Conservation (phyloP, 2,888 invertebrate genomes). For the Monochamus alternatus region DNA sequence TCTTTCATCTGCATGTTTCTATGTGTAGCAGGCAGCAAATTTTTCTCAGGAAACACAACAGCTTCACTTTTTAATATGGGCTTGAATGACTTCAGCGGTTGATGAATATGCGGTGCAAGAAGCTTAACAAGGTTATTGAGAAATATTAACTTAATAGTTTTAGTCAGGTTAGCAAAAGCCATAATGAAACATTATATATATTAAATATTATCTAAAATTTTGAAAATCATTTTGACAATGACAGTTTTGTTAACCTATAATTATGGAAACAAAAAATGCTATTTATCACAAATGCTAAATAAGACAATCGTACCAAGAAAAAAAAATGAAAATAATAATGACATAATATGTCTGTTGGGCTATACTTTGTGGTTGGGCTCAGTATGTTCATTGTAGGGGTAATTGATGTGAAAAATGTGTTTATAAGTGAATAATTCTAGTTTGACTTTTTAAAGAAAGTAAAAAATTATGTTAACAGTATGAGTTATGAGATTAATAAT, state of each 20-base stretch:
- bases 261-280: no score
- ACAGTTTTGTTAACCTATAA: conserved; percentile 13
- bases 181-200: conserved; percentile 6
- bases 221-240: conserved; percentile 13
- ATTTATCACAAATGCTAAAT: no score
- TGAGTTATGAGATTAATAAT: no score
- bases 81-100: neutral
- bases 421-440: no score
- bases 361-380: no score
- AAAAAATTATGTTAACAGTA: no score
- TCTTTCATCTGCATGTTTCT: neutral
- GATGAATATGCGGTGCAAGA: neutral
- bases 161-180: conserved; percentile 17
- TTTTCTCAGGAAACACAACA: neutral
- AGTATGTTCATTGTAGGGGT: no score
- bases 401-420: no score
- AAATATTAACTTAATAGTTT: conserved; percentile 15
- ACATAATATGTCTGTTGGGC: no score
- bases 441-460: no score
- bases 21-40: neutral
- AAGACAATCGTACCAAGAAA: no score
- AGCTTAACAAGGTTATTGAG: neutral
- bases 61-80: neutral
- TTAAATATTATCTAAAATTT: conserved; percentile 5
- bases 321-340: no score